Conservation (phyloP, 2,113 vertebrate genomes). For the Pluvianellus socialis region DNA sequence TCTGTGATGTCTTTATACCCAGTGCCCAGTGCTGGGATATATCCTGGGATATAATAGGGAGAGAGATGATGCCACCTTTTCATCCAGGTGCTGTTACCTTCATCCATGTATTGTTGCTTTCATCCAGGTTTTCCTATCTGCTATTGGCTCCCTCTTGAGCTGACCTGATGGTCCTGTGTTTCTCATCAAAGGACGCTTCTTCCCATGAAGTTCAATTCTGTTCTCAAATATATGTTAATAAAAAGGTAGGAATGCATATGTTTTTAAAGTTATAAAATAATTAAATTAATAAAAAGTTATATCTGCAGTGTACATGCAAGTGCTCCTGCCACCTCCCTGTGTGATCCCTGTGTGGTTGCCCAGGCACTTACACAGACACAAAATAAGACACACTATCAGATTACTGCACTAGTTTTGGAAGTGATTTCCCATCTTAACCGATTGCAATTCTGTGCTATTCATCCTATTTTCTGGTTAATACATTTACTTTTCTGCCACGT, state of each 20-base stretch:
- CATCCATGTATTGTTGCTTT: neutral
- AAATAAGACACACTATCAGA: neutral
- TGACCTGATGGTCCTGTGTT: neutral
- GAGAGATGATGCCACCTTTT: neutral
- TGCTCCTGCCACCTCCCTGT: neutral
- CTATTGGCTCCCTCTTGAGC: neutral
- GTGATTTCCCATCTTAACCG: neutral
- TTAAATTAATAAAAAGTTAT: neutral
- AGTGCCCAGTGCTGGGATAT: neutral
- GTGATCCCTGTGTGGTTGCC: neutral
- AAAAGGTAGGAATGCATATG: neutral
- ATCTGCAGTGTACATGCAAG: neutral
- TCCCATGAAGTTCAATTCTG: neutral
- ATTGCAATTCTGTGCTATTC: neutral
- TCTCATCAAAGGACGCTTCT: neutral
- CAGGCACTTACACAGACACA: accelerated
- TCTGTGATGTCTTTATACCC: neutral
- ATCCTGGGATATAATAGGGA: neutral
- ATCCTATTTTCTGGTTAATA: neutral
- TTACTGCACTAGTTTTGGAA: neutral
- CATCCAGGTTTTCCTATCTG: neutral
- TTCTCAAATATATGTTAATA: neutral
- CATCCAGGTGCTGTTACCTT: neutral
- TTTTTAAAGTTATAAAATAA: neutral
- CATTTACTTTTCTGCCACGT: neutral